Evolutionary conservation across 2,797 vertebrate genomes (phyloP), one percentile per base, ranked within the genome.

Genomic region (Poecilia velifera): DNA sequence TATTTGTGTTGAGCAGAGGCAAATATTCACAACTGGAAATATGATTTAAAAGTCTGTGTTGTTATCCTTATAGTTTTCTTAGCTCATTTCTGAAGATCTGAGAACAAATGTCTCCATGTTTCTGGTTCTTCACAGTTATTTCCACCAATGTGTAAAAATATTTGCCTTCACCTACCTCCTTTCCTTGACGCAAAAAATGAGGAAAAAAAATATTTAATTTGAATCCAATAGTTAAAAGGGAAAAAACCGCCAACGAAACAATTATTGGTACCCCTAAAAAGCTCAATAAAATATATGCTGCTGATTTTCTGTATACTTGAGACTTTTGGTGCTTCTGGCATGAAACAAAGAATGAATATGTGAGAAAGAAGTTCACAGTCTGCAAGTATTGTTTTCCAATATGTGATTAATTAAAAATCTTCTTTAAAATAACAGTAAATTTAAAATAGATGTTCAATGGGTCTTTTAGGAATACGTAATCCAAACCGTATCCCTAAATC

Each of bases 21-120:
- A 92, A 76, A 91, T 92, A 82, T 87, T 88, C 64, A 31, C 55
- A 53, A 84, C 13, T 73, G 77, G 45, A 74, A 43, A 41, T 68
- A 22, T 20, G 9, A 10, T 64, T 62, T 5, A n/a, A 36, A 66
- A 66, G 6, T 36, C 62, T 4, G 6, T 20, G 16, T 36, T 66
- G 34, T 64, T 20, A 72, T 72, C 45, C 14, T 8, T 10, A 12
- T 47, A 34, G 45, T 72, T 28, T 51, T 49, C 31, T 49, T 25
- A 66, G 25, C 8, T 64, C 0, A 36, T 22, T 66, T 41, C 64
- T 68, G 64, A 41, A 68, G 9, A 68, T 25, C 41, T 22, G 20
- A 68, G 14, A 68, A 41, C 34, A 66, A 66, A 39, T 62, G 28
- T 62, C 6, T 4, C 13, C 31, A 34, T 16, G 31, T 20, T 64